Base-by-base conservation (phyloP, 64 coral and sea anemone genomes). In the Catalaphyllia jardinei region DNA sequence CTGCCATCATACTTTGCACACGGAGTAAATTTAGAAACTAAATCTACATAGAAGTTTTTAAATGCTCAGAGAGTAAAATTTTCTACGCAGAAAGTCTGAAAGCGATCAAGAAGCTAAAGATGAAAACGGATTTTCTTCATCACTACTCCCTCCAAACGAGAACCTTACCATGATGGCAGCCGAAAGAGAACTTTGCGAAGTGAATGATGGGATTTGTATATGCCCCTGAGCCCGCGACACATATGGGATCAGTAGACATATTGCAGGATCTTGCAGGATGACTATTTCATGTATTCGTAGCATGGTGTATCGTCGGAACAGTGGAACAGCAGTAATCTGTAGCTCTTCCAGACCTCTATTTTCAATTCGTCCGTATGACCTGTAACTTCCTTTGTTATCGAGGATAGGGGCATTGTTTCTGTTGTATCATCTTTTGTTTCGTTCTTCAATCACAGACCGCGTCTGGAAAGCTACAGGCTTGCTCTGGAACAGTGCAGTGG, bases 141-240 rank as follows among this genome's bases (percentile, higher is more conserved):
- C 46, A 88, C 35, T 60, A 38, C 24, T 64, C 2, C 4, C 4
- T 0, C 4, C 12, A 72, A 20, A 75, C 19, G 2, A 19, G 18
- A 78, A 85, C 97, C 93, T 46, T 78, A 99, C 97, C 97, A 99
- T 99, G 94, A 95, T 99, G 93, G 93, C 97, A 80, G 97, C 94
- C 90, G 73, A 93, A 94, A 98, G 88, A 95, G 93, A 78, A 86
- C 38, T 54, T 22, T 4, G 5, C 61, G 24, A 35, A 10, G 35
- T 83, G 86, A 10, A 52, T 72, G 49, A 79, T 89, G 96, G 96
- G 96, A 92, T 85, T 85, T 85, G 63, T 85, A 50, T 35, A 8
- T 4, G 24, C 22, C 11, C 42, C 22, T 24, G 79, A 82, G 30
- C 79, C 79, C 31, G 60, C 79, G 29, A 35, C 65, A 42, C 19